Conservation (phyloP, 2,888 invertebrate species). For the Scotopteryx bipunctaria region DNA sequence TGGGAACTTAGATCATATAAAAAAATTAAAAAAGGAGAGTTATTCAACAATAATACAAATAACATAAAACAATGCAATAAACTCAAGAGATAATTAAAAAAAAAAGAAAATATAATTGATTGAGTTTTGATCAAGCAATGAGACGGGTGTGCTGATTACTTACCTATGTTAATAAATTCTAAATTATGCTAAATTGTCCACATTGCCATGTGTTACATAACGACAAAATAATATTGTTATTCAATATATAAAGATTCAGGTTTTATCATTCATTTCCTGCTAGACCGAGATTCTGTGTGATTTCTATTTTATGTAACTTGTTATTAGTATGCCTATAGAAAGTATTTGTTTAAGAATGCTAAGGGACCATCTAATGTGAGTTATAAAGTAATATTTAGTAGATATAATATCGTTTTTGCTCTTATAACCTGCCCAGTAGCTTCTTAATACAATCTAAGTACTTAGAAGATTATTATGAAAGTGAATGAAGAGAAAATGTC, state of each 20-base stretch:
- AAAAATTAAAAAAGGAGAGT: no score
- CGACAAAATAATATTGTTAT: constrained; percentile 16
- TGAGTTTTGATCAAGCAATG: not conserved
- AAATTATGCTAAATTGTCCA: constrained; percentile 11
- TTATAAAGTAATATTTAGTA: no score
- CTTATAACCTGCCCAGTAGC: no score
- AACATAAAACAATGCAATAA: no score
- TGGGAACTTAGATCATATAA: no score
- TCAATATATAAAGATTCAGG: constrained; percentile 26
- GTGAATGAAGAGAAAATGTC: no score
- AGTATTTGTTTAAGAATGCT: constrained; percentile 10
- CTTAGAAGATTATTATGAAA: no score
- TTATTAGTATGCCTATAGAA: constrained; percentile 18
- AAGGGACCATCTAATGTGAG: not conserved
- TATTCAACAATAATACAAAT: no score
- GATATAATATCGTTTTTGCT: no score
- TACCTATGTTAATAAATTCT: constrained; percentile 7
- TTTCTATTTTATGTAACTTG: constrained; percentile 38
- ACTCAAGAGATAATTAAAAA: no score
- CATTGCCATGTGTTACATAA: constrained; percentile 10
- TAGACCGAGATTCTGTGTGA: constrained; percentile 17
- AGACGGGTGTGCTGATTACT: not conserved
- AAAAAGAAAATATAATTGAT: not conserved
- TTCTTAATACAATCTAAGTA: no score
- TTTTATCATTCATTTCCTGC: constrained; percentile 28